Evolutionary conservation across 2,888 invertebrate species (phyloP).

Genomic region (Auanema sp.): DNA sequence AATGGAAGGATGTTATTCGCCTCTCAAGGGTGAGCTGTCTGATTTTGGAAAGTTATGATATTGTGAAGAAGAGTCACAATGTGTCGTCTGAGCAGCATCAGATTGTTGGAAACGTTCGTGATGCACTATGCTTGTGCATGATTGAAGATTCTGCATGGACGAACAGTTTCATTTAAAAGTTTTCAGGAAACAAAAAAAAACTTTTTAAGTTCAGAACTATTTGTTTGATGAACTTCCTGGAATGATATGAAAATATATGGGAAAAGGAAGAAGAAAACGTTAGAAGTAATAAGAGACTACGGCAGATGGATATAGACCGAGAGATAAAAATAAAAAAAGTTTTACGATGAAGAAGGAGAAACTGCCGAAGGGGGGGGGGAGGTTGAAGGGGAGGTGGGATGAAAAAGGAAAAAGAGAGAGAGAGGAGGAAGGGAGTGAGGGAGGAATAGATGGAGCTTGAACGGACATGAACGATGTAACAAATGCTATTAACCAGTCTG

Average conservation of each 20-base stretch:
- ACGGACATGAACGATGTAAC: slow-evolving; percentile 11
- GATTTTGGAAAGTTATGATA: too few relatives aligned
- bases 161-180: too few relatives aligned
- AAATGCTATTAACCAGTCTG: neutral
- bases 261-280: neutral
- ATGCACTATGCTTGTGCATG: too few relatives aligned
- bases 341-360: slow-evolving; percentile 18
- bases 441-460: neutral
- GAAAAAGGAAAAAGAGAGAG: slow-evolving; percentile 19
- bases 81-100: too few relatives aligned
- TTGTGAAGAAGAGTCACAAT: too few relatives aligned
- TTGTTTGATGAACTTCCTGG: too few relatives aligned
- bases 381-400: slow-evolving; percentile 1
- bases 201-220: too few relatives aligned
- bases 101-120: too few relatives aligned
- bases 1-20: slow-evolving; percentile 23
- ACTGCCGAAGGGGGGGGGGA: slow-evolving; percentile 7
- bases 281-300: too few relatives aligned
- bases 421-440: slow-evolving; percentile 4
- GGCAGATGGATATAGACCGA: neutral
- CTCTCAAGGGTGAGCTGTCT: neutral
- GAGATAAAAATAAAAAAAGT: neutral
- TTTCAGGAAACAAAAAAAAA: too few relatives aligned
- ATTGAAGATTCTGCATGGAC: too few relatives aligned
- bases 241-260: too few relatives aligned